Conservation (phyloP, 1,140 invertebrate genomes). For the Achatina immaculata region DNA sequence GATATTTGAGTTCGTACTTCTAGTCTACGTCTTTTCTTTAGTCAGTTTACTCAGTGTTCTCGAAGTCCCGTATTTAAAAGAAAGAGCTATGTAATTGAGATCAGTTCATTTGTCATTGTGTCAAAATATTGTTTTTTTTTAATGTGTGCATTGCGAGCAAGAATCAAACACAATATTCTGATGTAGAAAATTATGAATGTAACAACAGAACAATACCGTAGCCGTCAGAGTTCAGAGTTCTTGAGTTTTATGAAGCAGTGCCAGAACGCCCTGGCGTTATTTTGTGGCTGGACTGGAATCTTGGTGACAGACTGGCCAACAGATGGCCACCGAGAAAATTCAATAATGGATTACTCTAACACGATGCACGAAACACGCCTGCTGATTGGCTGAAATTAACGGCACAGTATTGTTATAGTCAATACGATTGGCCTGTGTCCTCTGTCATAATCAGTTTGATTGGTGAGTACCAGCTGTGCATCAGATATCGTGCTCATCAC, state of each 20-base stretch:
- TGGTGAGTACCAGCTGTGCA: slow-evolving; percentile 33
- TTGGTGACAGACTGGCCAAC: slow-evolving; percentile 36
- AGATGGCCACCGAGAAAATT: slow-evolving; percentile 32
- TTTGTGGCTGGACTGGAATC: slow-evolving; percentile 21
- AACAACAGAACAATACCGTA: no score
- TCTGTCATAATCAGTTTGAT: slow-evolving; percentile 33
- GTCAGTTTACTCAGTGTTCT: no score
- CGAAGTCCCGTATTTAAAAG: no score
- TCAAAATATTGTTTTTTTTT: no score
- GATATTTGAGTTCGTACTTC: no score
- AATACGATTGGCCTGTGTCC: slow-evolving; percentile 20
- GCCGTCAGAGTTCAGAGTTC: no score
- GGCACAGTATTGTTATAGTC: slow-evolving; percentile 18
- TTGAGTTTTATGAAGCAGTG: slow-evolving; percentile 5
- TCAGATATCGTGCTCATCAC: slow-evolving; percentile 25
- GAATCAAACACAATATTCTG: no score
- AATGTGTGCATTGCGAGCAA: no score
- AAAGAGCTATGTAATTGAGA: no score
- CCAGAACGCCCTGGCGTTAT: not conserved
- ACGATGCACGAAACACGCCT: slow-evolving; percentile 14
- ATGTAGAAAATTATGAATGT: no score
- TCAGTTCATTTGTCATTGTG: no score
- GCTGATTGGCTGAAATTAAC: slow-evolving; percentile 32
- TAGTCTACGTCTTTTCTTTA: no score
- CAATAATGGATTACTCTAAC: slow-evolving; percentile 36